Conservation (phyloP, 2,888 invertebrate genomes). For the Neelides folsomi region DNA sequence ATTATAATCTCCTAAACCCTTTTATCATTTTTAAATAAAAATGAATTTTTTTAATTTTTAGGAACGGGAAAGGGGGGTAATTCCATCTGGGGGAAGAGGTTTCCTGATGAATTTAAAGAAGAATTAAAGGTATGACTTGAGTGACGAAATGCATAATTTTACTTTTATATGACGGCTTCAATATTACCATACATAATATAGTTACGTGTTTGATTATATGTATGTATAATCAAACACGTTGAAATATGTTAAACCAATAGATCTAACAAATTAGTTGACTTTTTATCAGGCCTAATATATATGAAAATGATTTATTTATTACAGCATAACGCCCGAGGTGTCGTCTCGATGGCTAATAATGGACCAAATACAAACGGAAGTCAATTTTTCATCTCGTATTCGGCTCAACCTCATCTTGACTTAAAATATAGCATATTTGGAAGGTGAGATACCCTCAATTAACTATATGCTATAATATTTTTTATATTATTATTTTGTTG, state of each 20-base stretch:
- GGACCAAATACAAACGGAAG: slow-evolving; percentile 95
- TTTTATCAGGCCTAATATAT: background rate
- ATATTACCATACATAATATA: too few relatives aligned
- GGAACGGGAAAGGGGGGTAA: slow-evolving; percentile 90
- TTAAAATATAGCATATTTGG: slow-evolving; percentile 95
- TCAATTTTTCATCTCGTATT: slow-evolving; percentile 94
- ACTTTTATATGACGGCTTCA: too few relatives aligned
- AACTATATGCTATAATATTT: slow-evolving; percentile 4
- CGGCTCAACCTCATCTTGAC: slow-evolving; percentile 86
- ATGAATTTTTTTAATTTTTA: too few relatives aligned
- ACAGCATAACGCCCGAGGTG: slow-evolving; percentile 70
- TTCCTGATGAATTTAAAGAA: slow-evolving; percentile 94
- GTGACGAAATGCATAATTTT: too few relatives aligned
- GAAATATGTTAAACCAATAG: too few relatives aligned
- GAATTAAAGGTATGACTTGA: slow-evolving; percentile 61
- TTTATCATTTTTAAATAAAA: too few relatives aligned
- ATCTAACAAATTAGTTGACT: too few relatives aligned
- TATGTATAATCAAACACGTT: too few relatives aligned
- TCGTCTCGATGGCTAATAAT: slow-evolving; percentile 95
- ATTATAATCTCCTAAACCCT: too few relatives aligned
- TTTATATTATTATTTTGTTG: background rate
- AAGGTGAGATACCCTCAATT: slow-evolving; percentile 49
- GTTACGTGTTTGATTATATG: too few relatives aligned
- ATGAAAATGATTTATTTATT: slow-evolving; percentile 10
- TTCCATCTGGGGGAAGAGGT: slow-evolving; percentile 91